A percentile compares a stretch with the other conserved stretches of the same genome.
phyloP scores from a whole-genome alignment of 2,888 invertebrate genomes.

The Anoplius nigerrimus region DNA sequence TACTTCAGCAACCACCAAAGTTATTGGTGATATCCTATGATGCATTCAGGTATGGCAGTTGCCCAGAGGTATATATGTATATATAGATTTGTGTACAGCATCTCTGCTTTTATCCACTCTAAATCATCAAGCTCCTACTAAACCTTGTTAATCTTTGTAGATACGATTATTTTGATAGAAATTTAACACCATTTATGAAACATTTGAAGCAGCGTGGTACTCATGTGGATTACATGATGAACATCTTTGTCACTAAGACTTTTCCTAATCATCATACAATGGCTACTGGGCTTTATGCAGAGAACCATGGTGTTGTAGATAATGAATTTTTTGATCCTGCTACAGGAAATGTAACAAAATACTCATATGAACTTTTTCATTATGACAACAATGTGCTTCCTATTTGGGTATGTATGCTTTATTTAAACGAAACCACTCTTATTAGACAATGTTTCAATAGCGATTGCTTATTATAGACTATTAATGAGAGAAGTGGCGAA shows the following conservation, averaged over 20 bases:
- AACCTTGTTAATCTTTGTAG: conserved; percentile 60
- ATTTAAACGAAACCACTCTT: too few relatives aligned
- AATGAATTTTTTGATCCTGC: conserved; percentile 79
- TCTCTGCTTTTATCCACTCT: too few relatives aligned
- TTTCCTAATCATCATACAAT: conserved; percentile 86
- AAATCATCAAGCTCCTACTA: conserved; percentile 1
- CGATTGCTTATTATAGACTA: conserved; percentile 75
- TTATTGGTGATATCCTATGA: conserved; percentile 82
- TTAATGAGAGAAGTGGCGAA: conserved; percentile 77
- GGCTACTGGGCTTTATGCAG: conserved; percentile 82
- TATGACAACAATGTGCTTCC: conserved; percentile 77
- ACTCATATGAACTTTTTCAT: conserved; percentile 76
- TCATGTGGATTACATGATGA: conserved; percentile 78
- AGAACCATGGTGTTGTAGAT: conserved; percentile 83
- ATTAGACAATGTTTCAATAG: conserved; percentile 36
- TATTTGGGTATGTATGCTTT: conserved; percentile 76
- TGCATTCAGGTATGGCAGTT: conserved; percentile 77
- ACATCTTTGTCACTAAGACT: conserved; percentile 83
- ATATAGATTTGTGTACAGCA: background rate
- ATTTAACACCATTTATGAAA: conserved; percentile 79
- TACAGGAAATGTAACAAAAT: conserved; percentile 60
- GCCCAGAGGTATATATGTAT: background rate
- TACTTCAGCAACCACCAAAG: conserved; percentile 74
- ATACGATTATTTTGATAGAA: conserved; percentile 80
- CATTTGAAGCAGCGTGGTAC: conserved; percentile 78